Evolutionary conservation across 1,140 invertebrate species (phyloP), one percentile per base, ranked within the genome.

Genomic region (Halictus rubicundus): DNA sequence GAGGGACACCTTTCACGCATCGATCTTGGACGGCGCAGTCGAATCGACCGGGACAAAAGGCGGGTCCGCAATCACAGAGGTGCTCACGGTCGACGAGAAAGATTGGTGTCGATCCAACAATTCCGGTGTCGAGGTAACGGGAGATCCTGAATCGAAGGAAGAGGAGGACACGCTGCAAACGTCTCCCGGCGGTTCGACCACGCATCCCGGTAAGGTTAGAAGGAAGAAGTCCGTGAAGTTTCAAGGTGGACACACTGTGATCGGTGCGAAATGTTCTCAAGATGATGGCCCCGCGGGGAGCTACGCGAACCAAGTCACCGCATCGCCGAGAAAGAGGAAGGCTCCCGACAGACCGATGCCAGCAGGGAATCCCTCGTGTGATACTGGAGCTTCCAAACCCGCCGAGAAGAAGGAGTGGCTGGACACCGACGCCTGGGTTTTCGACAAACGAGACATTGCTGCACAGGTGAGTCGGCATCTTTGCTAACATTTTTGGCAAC

Each of bases 151-250:
- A 14, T 6, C 21, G 52, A 49, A 12, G n/a, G 39, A 32, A 23
- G 19, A 19, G 9, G 66, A 9, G 6, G 46, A 23, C 32, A 54
- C 0, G 32, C 37, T 60, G n/a, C 16, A 46, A 0, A 37, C 39
- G 5, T 49, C 32, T 46, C 32, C 49, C 37, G 12, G 42, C 14
- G 42, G 78, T 23, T 69, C 27, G 32, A 39, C 32, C 57, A 12
- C 12, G 73, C 37, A 25, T 16, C 14, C 37, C 32, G 39, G 52
- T 12, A 66, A 59, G 27, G 19, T 23, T 21, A 81, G 87, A 23
- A 68, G 75, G 10, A 91, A 84, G 72, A 92, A 91, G 69, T 89
- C 86, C 52, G 91, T 92, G 74, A 89, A 92, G 74, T 92, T 92
- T 65, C 82, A 90, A 78, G 88, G 81, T 84, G 89, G 83, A 27